These are phyloP conservation scores for Imbricaverruca yamaguchii DNA, from an alignment of 2,888 invertebrate genomes.

Conservation along the genomic window DNA sequence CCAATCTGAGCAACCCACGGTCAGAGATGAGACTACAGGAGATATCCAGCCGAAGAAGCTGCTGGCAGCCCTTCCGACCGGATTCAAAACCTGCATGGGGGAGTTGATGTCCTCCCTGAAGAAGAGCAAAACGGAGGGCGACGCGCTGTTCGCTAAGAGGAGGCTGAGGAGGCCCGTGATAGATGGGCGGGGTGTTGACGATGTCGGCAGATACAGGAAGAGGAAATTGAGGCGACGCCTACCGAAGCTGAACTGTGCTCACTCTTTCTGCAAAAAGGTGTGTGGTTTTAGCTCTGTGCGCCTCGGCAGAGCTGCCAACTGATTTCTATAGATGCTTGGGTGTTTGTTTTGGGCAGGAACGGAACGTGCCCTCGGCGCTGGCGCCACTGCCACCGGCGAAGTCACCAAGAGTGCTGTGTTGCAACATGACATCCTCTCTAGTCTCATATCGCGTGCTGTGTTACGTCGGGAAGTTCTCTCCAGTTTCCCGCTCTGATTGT, in stretches of 20 bases:
- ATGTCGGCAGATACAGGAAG: background rate
- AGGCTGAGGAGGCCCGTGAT: too few relatives aligned
- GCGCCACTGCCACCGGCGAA: too few relatives aligned
- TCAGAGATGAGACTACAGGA: background rate
- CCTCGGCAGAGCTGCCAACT: too few relatives aligned
- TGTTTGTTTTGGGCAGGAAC: too few relatives aligned
- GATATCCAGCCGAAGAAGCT: background rate
- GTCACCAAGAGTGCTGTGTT: too few relatives aligned
- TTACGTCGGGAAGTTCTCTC: too few relatives aligned
- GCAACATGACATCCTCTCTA: too few relatives aligned
- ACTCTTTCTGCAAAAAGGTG: background rate
- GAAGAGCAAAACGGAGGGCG: background rate
- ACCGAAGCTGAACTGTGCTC: background rate
- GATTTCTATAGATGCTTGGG: too few relatives aligned
- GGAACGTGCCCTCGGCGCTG: too few relatives aligned
- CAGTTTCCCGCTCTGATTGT: too few relatives aligned
- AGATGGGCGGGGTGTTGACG: background rate
- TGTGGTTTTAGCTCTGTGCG: background rate
- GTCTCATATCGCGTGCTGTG: too few relatives aligned
- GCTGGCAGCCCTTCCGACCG: background rate
- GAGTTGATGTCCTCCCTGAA: background rate
- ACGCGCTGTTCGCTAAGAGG: background rate
- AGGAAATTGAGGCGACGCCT: background rate
- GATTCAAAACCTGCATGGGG: background rate
- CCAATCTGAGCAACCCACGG: too few relatives aligned